Percentiles rank a stretch among this genome's conserved stretches.
These are phyloP conservation scores for Drosophila kanapiae DNA, from an alignment of 1,140 invertebrate species.

Conservation along the genomic window DNA sequence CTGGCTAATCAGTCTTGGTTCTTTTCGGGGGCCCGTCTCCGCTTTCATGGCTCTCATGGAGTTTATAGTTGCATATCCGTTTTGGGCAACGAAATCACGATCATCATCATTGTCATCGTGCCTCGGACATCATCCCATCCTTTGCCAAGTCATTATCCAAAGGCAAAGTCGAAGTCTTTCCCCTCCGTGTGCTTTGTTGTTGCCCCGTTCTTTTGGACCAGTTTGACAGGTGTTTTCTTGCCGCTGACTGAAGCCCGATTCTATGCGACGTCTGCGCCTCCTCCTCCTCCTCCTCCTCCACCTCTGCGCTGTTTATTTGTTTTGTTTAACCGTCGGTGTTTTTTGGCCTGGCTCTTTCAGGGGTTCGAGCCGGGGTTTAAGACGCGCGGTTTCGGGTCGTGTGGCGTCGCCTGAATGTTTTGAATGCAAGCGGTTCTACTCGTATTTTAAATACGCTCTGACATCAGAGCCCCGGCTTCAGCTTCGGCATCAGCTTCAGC, in stretches of 20 bases:
- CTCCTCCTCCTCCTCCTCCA: background rate
- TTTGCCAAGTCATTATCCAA: constrained; percentile 74
- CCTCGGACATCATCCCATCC: constrained; percentile 40
- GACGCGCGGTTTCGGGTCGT: constrained; percentile 58
- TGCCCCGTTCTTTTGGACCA: constrained; percentile 63
- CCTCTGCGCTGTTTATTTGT: constrained; percentile 47
- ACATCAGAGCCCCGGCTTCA: constrained; percentile 65
- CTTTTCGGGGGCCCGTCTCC: constrained; percentile 14
- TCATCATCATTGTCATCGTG: constrained; percentile 50
- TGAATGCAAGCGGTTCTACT: constrained; percentile 81
- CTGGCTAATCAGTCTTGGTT: constrained; percentile 63
- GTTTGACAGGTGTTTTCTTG: constrained; percentile 83
- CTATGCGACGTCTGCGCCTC: constrained; percentile 68
- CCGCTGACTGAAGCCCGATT: constrained; percentile 80
- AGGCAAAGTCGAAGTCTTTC: constrained; percentile 5
- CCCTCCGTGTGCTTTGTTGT: constrained; percentile 4
- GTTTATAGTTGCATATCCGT: constrained; percentile 61
- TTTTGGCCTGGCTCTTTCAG: constrained; percentile 27
- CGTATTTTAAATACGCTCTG: constrained; percentile 83
- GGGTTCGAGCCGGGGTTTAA: constrained; percentile 31
- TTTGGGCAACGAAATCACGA: constrained; percentile 43
- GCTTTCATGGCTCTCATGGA: constrained; percentile 8
- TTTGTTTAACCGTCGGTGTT: constrained; percentile 39
- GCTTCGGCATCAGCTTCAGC: constrained; percentile 22
- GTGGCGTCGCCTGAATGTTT: constrained; percentile 65